These are phyloP conservation scores for Rhodeus uyekii DNA, from an alignment of 2,797 vertebrate genomes.

Conservation along the genomic window DNA sequence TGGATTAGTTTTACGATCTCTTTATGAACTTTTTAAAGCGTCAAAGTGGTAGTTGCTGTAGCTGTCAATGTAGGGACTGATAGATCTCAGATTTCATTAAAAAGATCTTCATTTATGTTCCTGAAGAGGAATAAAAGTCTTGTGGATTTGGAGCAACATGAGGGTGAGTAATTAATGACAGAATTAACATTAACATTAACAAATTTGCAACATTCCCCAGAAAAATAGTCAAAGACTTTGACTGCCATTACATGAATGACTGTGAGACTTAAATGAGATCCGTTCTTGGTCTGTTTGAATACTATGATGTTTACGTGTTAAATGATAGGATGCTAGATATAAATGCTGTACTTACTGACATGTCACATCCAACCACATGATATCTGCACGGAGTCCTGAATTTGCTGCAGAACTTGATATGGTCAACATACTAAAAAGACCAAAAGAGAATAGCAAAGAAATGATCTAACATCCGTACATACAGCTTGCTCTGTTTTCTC, in stretches of 20 bases:
- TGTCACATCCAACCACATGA: conserved; percentile 87
- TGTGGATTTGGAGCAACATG: too few species aligned
- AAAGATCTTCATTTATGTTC: too few species aligned
- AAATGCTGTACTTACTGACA: conserved; percentile 82
- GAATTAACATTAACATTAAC: too few species aligned
- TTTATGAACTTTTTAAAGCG: too few species aligned
- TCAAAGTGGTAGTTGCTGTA: too few species aligned
- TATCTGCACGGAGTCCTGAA: conserved; percentile 91
- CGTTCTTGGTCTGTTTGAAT: not conserved
- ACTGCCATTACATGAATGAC: not conserved
- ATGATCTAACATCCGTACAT: not conserved
- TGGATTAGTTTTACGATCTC: too few species aligned
- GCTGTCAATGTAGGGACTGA: too few species aligned
- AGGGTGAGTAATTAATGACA: too few species aligned
- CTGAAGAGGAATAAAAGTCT: too few species aligned
- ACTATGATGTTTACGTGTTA: not conserved
- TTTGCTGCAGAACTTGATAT: conserved; percentile 90
- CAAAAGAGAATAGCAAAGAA: conserved; percentile 60
- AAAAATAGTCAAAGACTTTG: not conserved
- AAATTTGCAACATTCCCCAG: too few species aligned
- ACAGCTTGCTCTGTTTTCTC: not conserved
- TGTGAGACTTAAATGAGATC: too few species aligned
- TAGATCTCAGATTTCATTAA: too few species aligned
- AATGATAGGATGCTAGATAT: not conserved
- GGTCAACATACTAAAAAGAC: conserved; percentile 89